Percentiles rank a stretch among this genome's conserved stretches.
Conservation (phyloP, 2,113 vertebrate species). For the Psittacula cyanocephala region DNA sequence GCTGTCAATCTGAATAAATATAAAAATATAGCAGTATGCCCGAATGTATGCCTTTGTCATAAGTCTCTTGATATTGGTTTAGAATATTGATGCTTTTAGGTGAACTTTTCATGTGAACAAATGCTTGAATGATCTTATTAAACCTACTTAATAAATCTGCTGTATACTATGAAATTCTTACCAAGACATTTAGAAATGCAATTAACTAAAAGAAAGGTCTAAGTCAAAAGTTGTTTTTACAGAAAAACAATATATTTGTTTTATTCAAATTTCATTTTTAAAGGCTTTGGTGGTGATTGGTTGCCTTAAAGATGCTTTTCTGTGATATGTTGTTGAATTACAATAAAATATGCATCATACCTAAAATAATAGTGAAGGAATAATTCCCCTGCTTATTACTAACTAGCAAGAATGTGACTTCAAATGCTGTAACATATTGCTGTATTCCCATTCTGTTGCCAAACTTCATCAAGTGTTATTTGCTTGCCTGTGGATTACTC, state of each 20-base stretch:
- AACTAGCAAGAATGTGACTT: not conserved
- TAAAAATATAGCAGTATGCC: slow-evolving; percentile 18
- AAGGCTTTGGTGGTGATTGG: not conserved
- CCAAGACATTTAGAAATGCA: slow-evolving; percentile 48
- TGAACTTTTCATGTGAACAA: slow-evolving; percentile 44
- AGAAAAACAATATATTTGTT: slow-evolving; percentile 33
- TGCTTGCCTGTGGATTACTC: not conserved
- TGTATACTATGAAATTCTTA: slow-evolving; percentile 23
- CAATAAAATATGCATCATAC: not conserved
- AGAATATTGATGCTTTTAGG: slow-evolving; percentile 46
- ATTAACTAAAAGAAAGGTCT: slow-evolving; percentile 18
- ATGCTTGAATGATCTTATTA: slow-evolving; percentile 49
- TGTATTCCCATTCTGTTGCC: not conserved
- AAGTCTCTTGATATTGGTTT: slow-evolving; percentile 25
- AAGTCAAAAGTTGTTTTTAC: slow-evolving; percentile 12
- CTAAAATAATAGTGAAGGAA: slow-evolving; percentile 3
- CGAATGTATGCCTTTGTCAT: slow-evolving; percentile 42
- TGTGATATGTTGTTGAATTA: not conserved
- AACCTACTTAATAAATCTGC: slow-evolving; percentile 37
- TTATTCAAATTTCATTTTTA: slow-evolving; percentile 16
- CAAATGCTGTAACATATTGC: not conserved
- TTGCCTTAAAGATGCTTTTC: not conserved
- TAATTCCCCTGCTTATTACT: slow-evolving; percentile 2
- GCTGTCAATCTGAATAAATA: slow-evolving; percentile 35
- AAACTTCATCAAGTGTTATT: not conserved